phyloP scores from a whole-genome alignment of 2,797 vertebrate species.

The Trichosurus vulpecula region DNA sequence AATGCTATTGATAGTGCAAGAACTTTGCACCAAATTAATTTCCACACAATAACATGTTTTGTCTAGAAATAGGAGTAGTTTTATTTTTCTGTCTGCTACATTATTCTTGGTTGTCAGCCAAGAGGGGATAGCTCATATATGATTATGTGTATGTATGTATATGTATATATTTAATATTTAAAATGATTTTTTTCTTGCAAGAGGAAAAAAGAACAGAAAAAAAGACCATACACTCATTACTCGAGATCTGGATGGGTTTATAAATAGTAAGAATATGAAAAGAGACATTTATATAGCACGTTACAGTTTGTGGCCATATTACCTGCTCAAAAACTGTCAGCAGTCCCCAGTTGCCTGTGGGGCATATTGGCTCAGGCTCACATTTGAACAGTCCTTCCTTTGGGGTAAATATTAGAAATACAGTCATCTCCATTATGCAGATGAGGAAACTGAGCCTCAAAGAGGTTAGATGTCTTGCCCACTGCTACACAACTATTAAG shows the following conservation, averaged over 20 bases:
- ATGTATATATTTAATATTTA: background rate
- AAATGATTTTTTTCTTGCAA: conserved; percentile 40
- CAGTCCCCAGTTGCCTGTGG: background rate
- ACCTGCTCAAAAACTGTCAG: background rate
- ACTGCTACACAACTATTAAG: background rate
- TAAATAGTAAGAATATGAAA: background rate
- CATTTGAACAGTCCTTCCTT: background rate
- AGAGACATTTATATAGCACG: conserved; percentile 50
- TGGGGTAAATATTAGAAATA: background rate
- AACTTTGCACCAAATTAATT: conserved; percentile 83
- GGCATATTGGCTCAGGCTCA: background rate
- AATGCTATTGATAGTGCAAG: conserved; percentile 70
- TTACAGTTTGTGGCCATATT: background rate
- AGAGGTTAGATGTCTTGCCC: background rate
- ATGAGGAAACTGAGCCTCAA: background rate
- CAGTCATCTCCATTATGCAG: background rate
- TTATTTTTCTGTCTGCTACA: conserved; percentile 80
- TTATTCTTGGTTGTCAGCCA: conserved; percentile 84
- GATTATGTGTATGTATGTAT: conserved; percentile 25
- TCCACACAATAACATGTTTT: conserved; percentile 80
- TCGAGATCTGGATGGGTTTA: conserved; percentile 77
- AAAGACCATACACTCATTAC: conserved; percentile 44
- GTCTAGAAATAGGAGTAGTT: conserved; percentile 80
- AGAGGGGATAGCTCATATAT: conserved; percentile 77
- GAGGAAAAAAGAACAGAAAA: conserved; percentile 63